Base-by-base conservation (phyloP, 2,113 vertebrate species). In the Morone saxatilis region DNA sequence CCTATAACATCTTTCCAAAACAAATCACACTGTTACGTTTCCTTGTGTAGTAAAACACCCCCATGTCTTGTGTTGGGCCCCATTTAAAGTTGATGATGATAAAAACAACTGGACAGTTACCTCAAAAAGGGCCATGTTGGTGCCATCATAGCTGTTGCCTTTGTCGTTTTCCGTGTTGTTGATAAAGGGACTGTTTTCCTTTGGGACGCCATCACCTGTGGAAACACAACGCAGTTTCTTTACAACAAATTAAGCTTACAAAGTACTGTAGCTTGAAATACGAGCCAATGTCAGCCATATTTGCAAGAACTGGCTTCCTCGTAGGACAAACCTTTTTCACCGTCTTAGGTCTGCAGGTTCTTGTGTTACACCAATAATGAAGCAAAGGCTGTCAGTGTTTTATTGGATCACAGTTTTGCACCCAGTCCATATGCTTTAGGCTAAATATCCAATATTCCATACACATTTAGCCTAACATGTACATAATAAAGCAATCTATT, bases 111-210 rank as follows among this genome's bases (percentile, higher is more conserved):
- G 53, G 31, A 40, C 5, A 10, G 43, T 93, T 94, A 98, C 98
- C 97, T 99, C 98, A 90, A 99, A 99, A 2, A 99, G 96, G 19
- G 98, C 98, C 98, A 99, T 97, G 94, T 98, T 99, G 93, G 97
- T 99, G 70, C 98, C 97, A 89, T 99, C 97, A 0, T 97, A 97
- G 12, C 86, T 84, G 36, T 91, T 97, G 81, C 91, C 95, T 73
- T 91, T 94, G 76, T 97, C 96, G 61, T 81, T 67, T 25, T 98
- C 96, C 3, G 93, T 92, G 84, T 81, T 97, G 86, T 95, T 94
- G 89, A 99, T 96, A 75, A 98, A 98, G 0, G 97, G 97, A 83
- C 97, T 97, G 71, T 86, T 98, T 88, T 99, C 98, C 78, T 95
- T 95, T 20, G 96, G 94, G 81, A 88, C 84, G 0, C 97, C 97